Base-by-base conservation (phyloP, 2,888 invertebrate species). In the Diadromus collaris region DNA sequence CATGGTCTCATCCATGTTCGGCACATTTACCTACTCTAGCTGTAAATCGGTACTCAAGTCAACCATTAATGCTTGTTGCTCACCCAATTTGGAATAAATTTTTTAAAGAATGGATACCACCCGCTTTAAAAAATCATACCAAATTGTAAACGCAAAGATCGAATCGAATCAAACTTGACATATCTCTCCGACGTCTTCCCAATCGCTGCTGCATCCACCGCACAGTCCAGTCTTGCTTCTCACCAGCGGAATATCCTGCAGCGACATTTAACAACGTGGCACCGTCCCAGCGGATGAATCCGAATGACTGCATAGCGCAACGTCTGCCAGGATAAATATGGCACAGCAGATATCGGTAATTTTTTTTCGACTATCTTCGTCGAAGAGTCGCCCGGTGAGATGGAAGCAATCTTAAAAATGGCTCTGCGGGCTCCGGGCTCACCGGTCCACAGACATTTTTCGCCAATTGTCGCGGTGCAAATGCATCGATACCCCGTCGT, bases 341-440 rank as follows among this genome's bases (percentile, higher is more conserved):
- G 56, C 29, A 29, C 29, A 16, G 56, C 16, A n/a, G 16, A 56
- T 56, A 56, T 56, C 27, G 56, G 56, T n/a, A 27, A 56, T 56
- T 56, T 56, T 27, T 56, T 56, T 56, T 27, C 6, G 6, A 19
- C 6, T 29, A 27, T 56, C 56, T 29, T 56, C 56, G 56, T 56
- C 56, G 56, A 16, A n/a, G 56, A 41, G 38, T 41, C 63, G 67
- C 70, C 46, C 60, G 79, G 73, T 83, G 79, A 77, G 75, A 81
- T 76, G 85, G 81, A 87, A 88, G 85, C 86, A 86, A 88, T 88
- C 85, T 88, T 86, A 85, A 88, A 88, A 86, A 86, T 88, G 85
- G 85, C 86, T 86, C 85, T 86, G n/a, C 82, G 82, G 79, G 76
- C 51, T 65, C 73, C 16, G 38, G 13, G n/a, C n/a, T 19, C 38